A percentile compares a stretch with the other conserved stretches of the same genome.
Evolutionary conservation across 2,113 vertebrate species (phyloP).

Genomic region (Ginglymostoma cirratum): DNA sequence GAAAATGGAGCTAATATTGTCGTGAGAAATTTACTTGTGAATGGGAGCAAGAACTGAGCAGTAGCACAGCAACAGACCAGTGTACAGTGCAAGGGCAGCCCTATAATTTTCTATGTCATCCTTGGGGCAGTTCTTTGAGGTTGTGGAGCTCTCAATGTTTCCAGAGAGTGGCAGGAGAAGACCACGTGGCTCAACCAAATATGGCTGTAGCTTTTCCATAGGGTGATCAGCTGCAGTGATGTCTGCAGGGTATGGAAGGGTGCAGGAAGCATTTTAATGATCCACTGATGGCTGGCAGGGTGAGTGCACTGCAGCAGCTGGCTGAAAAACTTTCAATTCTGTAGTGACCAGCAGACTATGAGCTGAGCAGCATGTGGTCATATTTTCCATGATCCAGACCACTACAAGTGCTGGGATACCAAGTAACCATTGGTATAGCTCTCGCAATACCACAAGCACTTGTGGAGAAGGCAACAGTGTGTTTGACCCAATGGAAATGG

Average conservation of each 20-base stretch:
- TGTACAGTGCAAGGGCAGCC: neutral
- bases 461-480: neutral
- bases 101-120: neutral
- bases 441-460: neutral
- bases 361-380: neutral
- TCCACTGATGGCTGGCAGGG: neutral
- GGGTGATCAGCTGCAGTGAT: neutral
- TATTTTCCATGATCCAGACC: neutral
- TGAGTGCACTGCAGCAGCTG: neutral
- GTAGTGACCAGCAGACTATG: neutral
- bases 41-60: neutral
- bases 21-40: neutral
- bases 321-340: neutral
- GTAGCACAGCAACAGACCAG: neutral
- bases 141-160: neutral
- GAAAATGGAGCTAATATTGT: neutral
- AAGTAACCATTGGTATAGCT: neutral
- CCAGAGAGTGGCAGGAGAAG: neutral
- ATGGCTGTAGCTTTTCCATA: neutral
- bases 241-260: neutral
- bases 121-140: neutral
- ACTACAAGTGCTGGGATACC: neutral
- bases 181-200: neutral
- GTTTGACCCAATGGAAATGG: neutral
- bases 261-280: neutral